Base-by-base conservation (phyloP, 2,888 invertebrate species). In the Heliconius ethilla region DNA sequence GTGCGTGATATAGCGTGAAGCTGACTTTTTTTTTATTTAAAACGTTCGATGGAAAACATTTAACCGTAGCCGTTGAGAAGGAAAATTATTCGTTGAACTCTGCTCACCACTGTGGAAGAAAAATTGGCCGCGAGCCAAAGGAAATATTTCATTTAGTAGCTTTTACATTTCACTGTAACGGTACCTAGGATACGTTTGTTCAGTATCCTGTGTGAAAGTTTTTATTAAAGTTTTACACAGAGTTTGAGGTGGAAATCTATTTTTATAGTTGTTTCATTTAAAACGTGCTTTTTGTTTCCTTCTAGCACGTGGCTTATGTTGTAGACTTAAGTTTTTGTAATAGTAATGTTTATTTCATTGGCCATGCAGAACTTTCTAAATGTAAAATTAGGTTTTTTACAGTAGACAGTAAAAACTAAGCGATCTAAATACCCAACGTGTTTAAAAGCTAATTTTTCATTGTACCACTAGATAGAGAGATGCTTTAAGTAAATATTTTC, bases 51-150 rank as follows among this genome's bases (percentile, higher is more conserved):
- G 76, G 70, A 59, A 77, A 81, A 75, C 79, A 77, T 81, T 78
- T 78, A 79, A 79, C 70, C 65, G 75, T 78, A 78, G 55, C 74
- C 78, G 78, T 78, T 75, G 81, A 77, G 74, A 77, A 77, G 70
- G 81, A 81, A 78, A 82, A 82, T 82, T 82, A 82, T 82, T 79
- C 81, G 81, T 77, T 78, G 78, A 81, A 81, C 78, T 78, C 69
- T 77, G 81, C 70, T 75, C 78, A 78, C 75, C 69, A 51, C 69
- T 75, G 78, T 75, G 79, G 78, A 80, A 78, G 81, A 79, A 81
- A 78, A 75, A 81, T 79, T 81, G 81, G 81, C 77, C 40, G 29
- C 37, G 59, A 25, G 79, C 81, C 81, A 82, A 74, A 78, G 78
- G 79, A 78, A 79, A 81, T 82, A 79, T 81, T 82, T 82, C 81